phyloP scores from a whole-genome alignment of 2,888 invertebrate genomes.

The Monoplex corrugatus region DNA sequence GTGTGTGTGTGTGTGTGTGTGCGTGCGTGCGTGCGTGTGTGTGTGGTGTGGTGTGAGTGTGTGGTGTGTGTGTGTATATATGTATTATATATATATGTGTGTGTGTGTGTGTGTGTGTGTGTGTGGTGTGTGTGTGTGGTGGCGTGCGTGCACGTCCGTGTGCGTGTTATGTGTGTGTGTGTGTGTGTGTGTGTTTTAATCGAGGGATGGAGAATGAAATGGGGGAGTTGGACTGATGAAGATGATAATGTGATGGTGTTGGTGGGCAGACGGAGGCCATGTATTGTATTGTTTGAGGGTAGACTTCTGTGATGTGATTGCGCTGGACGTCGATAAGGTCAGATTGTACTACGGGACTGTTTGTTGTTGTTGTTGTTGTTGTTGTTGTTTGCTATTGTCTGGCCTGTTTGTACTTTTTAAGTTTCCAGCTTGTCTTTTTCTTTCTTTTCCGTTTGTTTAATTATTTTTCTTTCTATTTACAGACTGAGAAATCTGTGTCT shows the following conservation, averaged over 20 bases:
- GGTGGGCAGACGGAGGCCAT: too few species aligned
- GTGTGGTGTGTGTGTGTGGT: not conserved
- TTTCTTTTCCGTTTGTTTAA: not conserved
- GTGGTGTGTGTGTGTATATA: not conserved
- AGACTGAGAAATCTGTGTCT: too few species aligned
- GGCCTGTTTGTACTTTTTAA: not conserved
- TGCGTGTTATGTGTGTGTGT: not conserved
- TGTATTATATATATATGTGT: not conserved
- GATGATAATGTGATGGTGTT: too few species aligned
- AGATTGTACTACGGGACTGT: not conserved
- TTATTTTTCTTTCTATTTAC: not conserved
- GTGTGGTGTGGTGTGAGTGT: not conserved
- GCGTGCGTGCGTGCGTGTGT: not conserved
- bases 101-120: conserved; percentile 31
- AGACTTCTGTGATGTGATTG: not conserved
- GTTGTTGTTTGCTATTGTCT: not conserved
- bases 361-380: not conserved
- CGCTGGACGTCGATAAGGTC: not conserved
- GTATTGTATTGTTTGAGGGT: not conserved
- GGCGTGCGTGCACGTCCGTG: too few species aligned
- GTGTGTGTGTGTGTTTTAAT: not conserved
- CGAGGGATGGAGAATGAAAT: not conserved
- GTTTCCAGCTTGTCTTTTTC: not conserved
- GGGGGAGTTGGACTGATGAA: too few species aligned
- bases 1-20: conserved; percentile 1